These are phyloP conservation scores for Cyrtonyx montezumae DNA, from an alignment of 2,113 vertebrate genomes.

Conservation along the genomic window DNA sequence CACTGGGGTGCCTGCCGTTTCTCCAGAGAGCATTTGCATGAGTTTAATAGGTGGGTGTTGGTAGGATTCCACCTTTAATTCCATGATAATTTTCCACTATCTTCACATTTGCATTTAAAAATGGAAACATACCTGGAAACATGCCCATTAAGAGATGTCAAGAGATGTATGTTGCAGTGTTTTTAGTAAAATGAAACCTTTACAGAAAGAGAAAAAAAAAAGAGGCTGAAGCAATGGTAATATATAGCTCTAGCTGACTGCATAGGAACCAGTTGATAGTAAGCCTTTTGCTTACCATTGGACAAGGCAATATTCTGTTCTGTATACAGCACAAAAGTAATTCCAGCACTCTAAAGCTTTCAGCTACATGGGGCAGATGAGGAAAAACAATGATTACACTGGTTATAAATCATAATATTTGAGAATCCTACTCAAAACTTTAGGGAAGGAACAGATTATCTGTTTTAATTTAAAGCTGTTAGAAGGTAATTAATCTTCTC, in stretches of 20 bases:
- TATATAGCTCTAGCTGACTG: not conserved
- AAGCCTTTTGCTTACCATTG: not conserved
- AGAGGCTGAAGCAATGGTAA: not conserved
- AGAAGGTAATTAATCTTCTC: not conserved
- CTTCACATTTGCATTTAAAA: not conserved
- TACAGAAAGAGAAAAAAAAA: not conserved
- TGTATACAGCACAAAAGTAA: not conserved
- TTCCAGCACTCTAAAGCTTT: not conserved
- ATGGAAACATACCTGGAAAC: not conserved
- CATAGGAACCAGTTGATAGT: not conserved
- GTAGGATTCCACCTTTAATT: not conserved
- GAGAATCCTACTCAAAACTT: not conserved
- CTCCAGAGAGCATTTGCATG: not conserved
- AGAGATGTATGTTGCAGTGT: not conserved
- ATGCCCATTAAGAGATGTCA: not conserved
- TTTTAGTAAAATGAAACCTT: not conserved
- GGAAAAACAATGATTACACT: not conserved
- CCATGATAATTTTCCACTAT: not conserved
- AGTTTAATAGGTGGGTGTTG: not conserved
- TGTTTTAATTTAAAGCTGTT: not conserved
- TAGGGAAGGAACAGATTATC: not conserved
- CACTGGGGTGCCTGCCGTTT: not conserved
- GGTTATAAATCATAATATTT: not conserved
- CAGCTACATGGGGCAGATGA: not conserved
- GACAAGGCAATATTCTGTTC: not conserved